A percentile compares a stretch with the other conserved stretches of the same genome.
Evolutionary conservation across 2,797 vertebrate genomes (phyloP).

Genomic region (Leptodactylus fallax): DNA sequence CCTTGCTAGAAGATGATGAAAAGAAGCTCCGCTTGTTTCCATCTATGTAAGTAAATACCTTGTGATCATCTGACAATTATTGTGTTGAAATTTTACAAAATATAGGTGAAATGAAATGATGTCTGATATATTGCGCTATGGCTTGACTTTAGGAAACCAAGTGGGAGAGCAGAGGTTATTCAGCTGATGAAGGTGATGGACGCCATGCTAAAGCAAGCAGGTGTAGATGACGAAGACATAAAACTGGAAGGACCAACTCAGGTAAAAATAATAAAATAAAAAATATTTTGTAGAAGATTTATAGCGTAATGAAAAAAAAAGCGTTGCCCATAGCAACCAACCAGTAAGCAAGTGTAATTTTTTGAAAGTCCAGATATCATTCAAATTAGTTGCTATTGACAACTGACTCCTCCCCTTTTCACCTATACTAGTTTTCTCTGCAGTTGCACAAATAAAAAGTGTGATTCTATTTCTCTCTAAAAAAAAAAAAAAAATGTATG

Average conservation of each 20-base stretch:
- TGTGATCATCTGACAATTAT: background rate
- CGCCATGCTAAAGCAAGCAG: slow-evolving; percentile 85
- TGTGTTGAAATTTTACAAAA: background rate
- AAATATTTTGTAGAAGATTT: background rate
- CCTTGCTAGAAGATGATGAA: slow-evolving; percentile 83
- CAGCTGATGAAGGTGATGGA: slow-evolving; percentile 88
- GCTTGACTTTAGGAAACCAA: slow-evolving; percentile 80
- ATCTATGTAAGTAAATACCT: slow-evolving; percentile 82
- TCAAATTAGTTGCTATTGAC: background rate
- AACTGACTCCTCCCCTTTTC: no score
- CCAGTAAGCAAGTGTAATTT: background rate
- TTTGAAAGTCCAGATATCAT: background rate
- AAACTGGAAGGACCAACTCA: slow-evolving; percentile 81
- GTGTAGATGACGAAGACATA: slow-evolving; percentile 75
- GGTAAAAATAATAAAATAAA: slow-evolving; percentile 69
- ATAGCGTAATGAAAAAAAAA: background rate
- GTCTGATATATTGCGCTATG: background rate
- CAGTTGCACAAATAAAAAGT: no score
- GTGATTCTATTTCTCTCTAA: no score
- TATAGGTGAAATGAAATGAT: no score
- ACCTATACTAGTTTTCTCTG: no score
- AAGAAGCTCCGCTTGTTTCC: slow-evolving; percentile 84
- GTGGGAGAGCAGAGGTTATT: slow-evolving; percentile 83
- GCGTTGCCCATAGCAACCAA: no score
- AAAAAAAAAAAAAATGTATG: no score